Conservation (phyloP, 1,140 invertebrate species). For the Vanessa atalanta region DNA sequence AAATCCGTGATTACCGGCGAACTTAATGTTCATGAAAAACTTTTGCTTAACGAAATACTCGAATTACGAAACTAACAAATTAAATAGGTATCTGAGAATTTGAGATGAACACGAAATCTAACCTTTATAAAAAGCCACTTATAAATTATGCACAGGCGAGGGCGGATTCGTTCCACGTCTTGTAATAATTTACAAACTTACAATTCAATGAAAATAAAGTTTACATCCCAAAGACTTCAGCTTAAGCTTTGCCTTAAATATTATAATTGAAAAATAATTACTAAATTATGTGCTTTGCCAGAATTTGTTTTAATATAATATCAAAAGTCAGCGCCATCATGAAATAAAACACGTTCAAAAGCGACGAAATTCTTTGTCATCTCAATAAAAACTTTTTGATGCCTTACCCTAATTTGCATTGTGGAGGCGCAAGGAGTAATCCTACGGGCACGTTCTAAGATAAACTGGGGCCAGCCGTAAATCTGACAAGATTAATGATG, state of each 20-base stretch:
- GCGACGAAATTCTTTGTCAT: slow-evolving; percentile 11
- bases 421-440: slow-evolving; percentile 48
- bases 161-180: background rate
- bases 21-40: slow-evolving; percentile 11
- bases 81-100: slow-evolving; percentile 11
- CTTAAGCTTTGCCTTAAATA: background rate
- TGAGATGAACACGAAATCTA: slow-evolving; percentile 17
- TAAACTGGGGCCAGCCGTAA: slow-evolving; percentile 58
- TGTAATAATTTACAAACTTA: background rate
- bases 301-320: background rate
- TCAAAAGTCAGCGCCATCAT: background rate
- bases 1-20: slow-evolving; percentile 13
- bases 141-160: background rate
- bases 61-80: slow-evolving; percentile 17
- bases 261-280: background rate
- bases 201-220: background rate
- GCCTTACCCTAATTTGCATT: slow-evolving; percentile 43
- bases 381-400: slow-evolving; percentile 28
- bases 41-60: slow-evolving; percentile 12
- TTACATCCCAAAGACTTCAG: background rate
- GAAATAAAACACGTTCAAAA: background rate
- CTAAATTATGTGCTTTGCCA: background rate
- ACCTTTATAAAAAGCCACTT: slow-evolving; percentile 12
- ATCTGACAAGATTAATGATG: slow-evolving; percentile 67
- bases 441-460: slow-evolving; percentile 49